A percentile compares a stretch with the other conserved stretches of the same genome.
Evolutionary conservation across 2,888 invertebrate species (phyloP).

Genomic region (Eupsilia transversa): DNA sequence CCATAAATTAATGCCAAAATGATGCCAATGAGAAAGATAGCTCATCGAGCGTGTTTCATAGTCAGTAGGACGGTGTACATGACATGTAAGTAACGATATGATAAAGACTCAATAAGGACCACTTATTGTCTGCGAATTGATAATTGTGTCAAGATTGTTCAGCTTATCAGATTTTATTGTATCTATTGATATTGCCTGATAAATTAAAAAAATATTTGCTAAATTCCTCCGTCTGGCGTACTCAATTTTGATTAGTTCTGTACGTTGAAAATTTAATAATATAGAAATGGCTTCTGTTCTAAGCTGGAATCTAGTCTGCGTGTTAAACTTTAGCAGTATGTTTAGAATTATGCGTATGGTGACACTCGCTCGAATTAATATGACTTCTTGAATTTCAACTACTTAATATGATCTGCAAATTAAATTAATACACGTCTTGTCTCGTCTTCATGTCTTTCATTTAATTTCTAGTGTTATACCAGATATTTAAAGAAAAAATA

Average conservation of each 20-base stretch:
- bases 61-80: slow-evolving; percentile 86
- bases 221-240: slow-evolving; percentile 16
- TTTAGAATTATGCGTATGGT: not conserved
- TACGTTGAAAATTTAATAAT: not conserved
- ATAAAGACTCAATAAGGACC: slow-evolving; percentile 35
- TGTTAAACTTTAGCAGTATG: not conserved
- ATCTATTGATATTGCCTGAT: not conserved
- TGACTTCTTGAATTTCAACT: not conserved
- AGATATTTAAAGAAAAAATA: not conserved
- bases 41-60: slow-evolving; percentile 84
- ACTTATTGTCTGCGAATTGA: slow-evolving; percentile 34
- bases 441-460: not conserved
- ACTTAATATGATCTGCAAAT: not conserved
- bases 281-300: slow-evolving; percentile 6
- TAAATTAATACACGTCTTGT: not conserved
- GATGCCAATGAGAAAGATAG: slow-evolving; percentile 82
- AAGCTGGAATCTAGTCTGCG: slow-evolving; percentile 5
- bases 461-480: not conserved
- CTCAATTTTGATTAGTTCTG: not conserved
- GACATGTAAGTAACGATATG: slow-evolving; percentile 84
- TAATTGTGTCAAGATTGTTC: slow-evolving; percentile 45
- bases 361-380: not conserved
- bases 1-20: slow-evolving; percentile 69
- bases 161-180: slow-evolving; percentile 42
- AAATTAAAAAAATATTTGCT: slow-evolving; percentile 9